These are phyloP conservation scores for Tetragonisca angustula DNA, from an alignment of 2,888 invertebrate genomes.

Conservation along the genomic window DNA sequence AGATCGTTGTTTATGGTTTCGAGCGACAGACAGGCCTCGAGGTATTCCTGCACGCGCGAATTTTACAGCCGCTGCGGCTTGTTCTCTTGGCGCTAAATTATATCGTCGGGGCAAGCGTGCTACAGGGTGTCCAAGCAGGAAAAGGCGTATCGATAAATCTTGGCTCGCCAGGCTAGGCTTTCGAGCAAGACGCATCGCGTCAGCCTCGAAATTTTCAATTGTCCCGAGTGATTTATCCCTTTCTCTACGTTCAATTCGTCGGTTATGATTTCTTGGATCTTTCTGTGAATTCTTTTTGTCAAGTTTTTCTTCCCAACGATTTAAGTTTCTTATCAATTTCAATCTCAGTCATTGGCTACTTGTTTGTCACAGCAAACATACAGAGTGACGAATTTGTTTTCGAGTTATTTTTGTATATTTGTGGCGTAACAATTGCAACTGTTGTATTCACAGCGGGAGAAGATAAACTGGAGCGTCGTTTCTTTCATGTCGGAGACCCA, in stretches of 20 bases:
- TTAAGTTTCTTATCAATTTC: neutral
- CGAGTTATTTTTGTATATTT: neutral
- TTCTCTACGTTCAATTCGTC: too few species aligned
- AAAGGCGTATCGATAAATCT: slow-evolving; percentile 21
- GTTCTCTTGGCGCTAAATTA: slow-evolving; percentile 64
- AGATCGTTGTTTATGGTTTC: slow-evolving; percentile 61
- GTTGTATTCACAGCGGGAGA: neutral
- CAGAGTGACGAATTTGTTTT: neutral
- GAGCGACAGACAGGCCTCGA: slow-evolving; percentile 57
- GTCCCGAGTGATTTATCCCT: too few species aligned
- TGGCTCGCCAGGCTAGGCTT: neutral
- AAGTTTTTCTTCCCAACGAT: too few species aligned
- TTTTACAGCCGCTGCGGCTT: slow-evolving; percentile 61
- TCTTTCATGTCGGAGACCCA: too few species aligned
- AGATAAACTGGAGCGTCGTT: neutral
- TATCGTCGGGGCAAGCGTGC: slow-evolving; percentile 44
- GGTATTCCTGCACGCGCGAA: slow-evolving; percentile 47
- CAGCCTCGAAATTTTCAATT: neutral
- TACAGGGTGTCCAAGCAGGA: slow-evolving; percentile 24
- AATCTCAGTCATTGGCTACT: neutral
- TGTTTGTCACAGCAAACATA: neutral
- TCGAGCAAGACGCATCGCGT: neutral
- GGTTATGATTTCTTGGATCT: neutral
- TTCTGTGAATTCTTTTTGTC: neutral
- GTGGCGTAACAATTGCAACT: neutral